Conservation (phyloP, 2,113 vertebrate genomes). For the Thunnus maccoyii region DNA sequence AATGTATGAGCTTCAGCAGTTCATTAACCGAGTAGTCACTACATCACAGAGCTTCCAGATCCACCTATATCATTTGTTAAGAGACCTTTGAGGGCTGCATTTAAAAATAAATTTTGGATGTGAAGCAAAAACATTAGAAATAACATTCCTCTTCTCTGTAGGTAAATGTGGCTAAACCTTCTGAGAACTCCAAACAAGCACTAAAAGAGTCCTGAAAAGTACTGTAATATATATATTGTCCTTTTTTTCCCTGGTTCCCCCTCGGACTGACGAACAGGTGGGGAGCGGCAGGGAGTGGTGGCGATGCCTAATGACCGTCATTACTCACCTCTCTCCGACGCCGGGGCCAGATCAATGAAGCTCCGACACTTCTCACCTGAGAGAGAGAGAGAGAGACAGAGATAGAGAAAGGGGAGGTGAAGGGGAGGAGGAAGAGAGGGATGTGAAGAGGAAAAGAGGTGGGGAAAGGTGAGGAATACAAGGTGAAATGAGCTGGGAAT, state of each 20-base stretch:
- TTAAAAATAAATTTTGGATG: no score
- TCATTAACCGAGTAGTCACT: no score
- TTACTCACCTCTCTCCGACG: constrained; percentile 97
- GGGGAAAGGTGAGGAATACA: not conserved
- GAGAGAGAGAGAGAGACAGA: constrained; percentile 66
- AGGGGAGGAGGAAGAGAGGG: constrained; percentile 49
- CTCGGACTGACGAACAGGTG: constrained; percentile 60
- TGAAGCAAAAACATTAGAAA: not conserved
- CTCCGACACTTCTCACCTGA: constrained; percentile 97
- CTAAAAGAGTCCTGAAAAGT: not conserved
- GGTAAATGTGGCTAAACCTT: not conserved
- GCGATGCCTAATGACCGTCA: constrained; percentile 70
- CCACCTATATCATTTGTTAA: no score
- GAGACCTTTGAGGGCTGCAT: no score
- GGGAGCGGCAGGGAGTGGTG: constrained; percentile 48
- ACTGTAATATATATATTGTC: not conserved
- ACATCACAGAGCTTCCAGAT: no score
- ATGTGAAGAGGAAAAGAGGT: constrained; percentile 20
- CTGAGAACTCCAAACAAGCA: not conserved
- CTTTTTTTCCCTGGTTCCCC: constrained; percentile 5
- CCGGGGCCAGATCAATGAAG: constrained; percentile 98
- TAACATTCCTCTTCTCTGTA: not conserved
- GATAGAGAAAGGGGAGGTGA: not conserved
- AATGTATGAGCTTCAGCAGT: no score
- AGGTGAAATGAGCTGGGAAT: constrained; percentile 58